phyloP scores from a whole-genome alignment of 1,140 invertebrate genomes.

The Glomeris maerens region DNA sequence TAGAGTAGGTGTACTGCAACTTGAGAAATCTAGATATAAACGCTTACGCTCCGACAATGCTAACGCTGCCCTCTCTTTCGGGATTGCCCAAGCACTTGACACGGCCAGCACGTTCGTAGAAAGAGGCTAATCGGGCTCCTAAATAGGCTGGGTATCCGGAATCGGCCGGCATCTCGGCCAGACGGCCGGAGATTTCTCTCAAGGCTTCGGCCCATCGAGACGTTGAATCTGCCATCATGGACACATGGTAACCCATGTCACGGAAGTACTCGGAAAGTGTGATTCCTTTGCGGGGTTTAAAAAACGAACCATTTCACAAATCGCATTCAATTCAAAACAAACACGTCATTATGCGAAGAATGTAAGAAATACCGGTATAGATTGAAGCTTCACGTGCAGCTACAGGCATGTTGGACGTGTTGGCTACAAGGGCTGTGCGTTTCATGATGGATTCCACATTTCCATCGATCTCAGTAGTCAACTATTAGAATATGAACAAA shows the following conservation, averaged over 20 bases:
- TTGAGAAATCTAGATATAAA: conserved; percentile 3
- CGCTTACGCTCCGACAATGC: conserved; percentile 86
- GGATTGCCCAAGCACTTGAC: conserved; percentile 96
- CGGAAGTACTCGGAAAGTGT: conserved; percentile 95
- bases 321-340: neutral
- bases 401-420: conserved; percentile 99
- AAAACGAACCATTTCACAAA: conserved; percentile 2
- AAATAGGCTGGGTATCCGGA: conserved; percentile 98
- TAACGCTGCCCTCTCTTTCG: conserved; percentile 92
- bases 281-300: conserved; percentile 50
- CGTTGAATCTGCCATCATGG: conserved; percentile 99
- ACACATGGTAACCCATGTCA: conserved; percentile 99
- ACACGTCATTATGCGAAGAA: too few relatives aligned
- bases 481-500: conserved; percentile 32
- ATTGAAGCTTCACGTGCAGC: conserved; percentile 99
- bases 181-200: conserved; percentile 98
- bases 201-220: conserved; percentile 99
- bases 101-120: conserved; percentile 97
- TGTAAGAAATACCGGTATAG: conserved; percentile 67
- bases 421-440: conserved; percentile 95
- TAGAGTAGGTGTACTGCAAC: neutral
- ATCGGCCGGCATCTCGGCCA: conserved; percentile 98
- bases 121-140: conserved; percentile 92
- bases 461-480: conserved; percentile 93
- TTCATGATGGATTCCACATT: conserved; percentile 98